A percentile compares a stretch with the other conserved stretches of the same genome.
These are phyloP conservation scores for Poeciliopsis occidentalis DNA, from an alignment of 2,113 vertebrate genomes.

Conservation along the genomic window DNA sequence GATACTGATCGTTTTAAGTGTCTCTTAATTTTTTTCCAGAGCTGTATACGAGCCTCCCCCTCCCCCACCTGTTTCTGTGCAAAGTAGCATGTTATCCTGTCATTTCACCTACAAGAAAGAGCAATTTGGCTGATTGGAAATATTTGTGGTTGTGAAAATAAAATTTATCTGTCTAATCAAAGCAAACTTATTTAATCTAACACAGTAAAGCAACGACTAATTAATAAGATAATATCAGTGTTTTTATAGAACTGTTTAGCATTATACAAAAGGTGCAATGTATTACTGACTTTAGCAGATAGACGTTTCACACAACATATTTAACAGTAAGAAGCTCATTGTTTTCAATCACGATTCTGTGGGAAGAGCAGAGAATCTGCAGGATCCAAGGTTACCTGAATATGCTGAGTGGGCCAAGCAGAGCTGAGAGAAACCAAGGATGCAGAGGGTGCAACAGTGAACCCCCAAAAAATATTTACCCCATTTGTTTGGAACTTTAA, in stretches of 20 bases:
- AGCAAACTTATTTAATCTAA: background rate
- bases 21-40: too few relatives aligned
- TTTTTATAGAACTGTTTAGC: background rate
- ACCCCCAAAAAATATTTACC: slow-evolving; percentile 29
- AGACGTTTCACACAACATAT: slow-evolving; percentile 9
- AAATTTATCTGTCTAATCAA: background rate
- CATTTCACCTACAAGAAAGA: background rate
- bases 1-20: too few relatives aligned
- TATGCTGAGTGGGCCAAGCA: slow-evolving; percentile 30
- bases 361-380: slow-evolving; percentile 4
- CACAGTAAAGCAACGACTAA: background rate
- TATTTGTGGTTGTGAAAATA: too few relatives aligned
- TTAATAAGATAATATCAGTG: background rate
- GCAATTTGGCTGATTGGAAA: too few relatives aligned
- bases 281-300: slow-evolving; percentile 5
- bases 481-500: slow-evolving; percentile 34
- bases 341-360: background rate
- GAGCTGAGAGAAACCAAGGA: slow-evolving; percentile 38
- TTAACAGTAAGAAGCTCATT: background rate
- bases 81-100: background rate
- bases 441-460: slow-evolving; percentile 23
- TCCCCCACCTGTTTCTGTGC: background rate
- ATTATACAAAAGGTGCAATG: background rate
- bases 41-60: background rate
- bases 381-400: slow-evolving; percentile 32